These are phyloP conservation scores for Trachelus tabidus DNA, from an alignment of 2,888 invertebrate genomes.

Conservation along the genomic window DNA sequence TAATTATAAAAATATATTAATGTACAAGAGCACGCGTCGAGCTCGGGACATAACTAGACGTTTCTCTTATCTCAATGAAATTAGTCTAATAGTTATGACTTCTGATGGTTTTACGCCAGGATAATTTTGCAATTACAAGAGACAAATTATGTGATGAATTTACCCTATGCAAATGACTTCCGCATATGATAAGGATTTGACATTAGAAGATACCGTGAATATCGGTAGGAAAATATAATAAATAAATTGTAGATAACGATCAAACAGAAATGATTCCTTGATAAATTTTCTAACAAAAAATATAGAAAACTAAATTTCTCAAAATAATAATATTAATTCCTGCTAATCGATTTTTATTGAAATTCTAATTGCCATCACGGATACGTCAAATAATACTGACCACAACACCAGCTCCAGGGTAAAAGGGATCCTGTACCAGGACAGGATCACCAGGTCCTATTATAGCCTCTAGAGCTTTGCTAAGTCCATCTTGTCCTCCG, in stretches of 20 bases:
- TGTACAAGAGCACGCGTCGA: background rate
- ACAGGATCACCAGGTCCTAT: conserved; percentile 78
- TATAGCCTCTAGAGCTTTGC: conserved; percentile 79
- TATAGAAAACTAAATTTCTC: background rate
- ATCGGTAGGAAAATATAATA: no score
- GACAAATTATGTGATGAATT: background rate
- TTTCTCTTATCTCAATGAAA: background rate
- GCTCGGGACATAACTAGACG: background rate
- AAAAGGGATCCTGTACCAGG: conserved; percentile 77
- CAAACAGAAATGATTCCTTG: no score
- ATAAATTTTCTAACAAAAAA: no score
- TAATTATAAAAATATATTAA: background rate
- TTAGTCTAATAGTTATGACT: background rate
- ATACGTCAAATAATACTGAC: conserved; percentile 66
- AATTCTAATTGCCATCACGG: no score
- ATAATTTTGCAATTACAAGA: background rate
- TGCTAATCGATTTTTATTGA: no score
- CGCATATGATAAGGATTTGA: no score
- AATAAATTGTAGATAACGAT: no score
- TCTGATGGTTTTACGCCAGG: background rate
- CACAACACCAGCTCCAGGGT: conserved; percentile 76
- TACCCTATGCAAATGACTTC: no score
- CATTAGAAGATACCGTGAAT: no score
- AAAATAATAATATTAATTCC: background rate
- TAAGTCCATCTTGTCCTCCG: conserved; percentile 83